These are phyloP conservation scores for Cantharis rufa DNA, from an alignment of 2,888 invertebrate species.

Conservation along the genomic window DNA sequence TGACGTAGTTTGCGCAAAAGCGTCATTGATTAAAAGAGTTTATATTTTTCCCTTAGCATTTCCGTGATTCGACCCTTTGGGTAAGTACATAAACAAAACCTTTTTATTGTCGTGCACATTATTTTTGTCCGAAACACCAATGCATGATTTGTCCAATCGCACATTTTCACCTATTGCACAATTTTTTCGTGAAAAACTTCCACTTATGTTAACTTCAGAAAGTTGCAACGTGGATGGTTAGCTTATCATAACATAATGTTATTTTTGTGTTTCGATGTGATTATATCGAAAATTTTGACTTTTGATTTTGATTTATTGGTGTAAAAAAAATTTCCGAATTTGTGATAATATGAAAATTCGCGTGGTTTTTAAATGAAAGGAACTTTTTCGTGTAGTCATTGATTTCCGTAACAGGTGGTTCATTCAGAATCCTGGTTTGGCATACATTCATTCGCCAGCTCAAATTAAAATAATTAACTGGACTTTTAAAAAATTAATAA, in stretches of 20 bases:
- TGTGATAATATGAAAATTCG: neutral
- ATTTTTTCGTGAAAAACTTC: neutral
- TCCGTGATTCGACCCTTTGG: constrained; percentile 35
- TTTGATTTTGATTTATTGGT: neutral
- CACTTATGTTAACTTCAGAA: neutral
- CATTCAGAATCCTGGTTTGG: constrained; percentile 31
- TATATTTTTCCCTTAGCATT: constrained; percentile 28
- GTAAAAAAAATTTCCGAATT: neutral
- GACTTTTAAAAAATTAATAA: neutral
- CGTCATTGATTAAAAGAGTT: constrained; percentile 34
- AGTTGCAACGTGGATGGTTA: neutral
- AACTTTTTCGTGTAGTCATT: constrained; percentile 30
- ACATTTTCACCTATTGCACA: neutral
- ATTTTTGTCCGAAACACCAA: neutral
- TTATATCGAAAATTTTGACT: neutral
- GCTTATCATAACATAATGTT: neutral
- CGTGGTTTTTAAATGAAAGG: constrained; percentile 5
- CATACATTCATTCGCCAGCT: constrained; percentile 8
- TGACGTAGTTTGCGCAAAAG: constrained; percentile 35
- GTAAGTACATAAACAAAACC: constrained; percentile 32
- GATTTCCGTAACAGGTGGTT: constrained; percentile 38
- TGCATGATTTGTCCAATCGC: neutral
- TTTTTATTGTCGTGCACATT: neutral
- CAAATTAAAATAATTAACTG: neutral
- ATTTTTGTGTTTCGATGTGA: neutral